Base-by-base conservation (phyloP, 2,797 vertebrate species). In the Chromobotia macracanthus region DNA sequence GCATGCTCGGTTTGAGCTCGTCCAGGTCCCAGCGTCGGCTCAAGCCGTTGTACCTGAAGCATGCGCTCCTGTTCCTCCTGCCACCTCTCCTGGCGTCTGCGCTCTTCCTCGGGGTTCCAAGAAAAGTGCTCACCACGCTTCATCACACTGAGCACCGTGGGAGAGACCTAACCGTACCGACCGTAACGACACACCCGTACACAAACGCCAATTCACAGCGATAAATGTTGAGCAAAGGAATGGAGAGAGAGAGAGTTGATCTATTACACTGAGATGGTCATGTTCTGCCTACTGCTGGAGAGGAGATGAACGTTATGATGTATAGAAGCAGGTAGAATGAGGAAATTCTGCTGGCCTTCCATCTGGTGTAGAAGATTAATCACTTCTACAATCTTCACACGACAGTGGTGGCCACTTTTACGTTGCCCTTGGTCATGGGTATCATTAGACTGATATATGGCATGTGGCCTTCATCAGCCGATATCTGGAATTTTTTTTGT, bases 31-130 rank as follows among this genome's bases (percentile, higher is more conserved):
- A 50, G 46, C n/a, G 50, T 46, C 16, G 38, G 53, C 75, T 75
- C 60, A 65, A 72, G 68, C 85, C 55, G 38, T 69, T 88, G 86
- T 13, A 98, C 98, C 96, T 98, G 96, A 75, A 99, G 91, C 80
- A 97, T 92, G 78, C 94, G 95, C n/a, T 99, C 96, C 84, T 99
- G 97, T 77, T 98, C 97, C 87, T 96, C 95, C 89, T 98, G 98
- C 98, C 97, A 99, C 82, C 94, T 95, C 88, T 98, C 96, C 87
- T 98, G 97, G 2, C 96, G 90, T 83, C 89, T 94, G 18, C 95
- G 90, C 85, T 99, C 96, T 83, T 96, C 95, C 82, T 98, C 96
- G 0, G 86, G 93, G 91, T 99, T 96, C 97, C 97, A 98, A 0
- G 93, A 94, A 50, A 50, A 16, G 23, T 60, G 56, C 19, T 60